A percentile compares a stretch with the other conserved stretches of the same genome.
Conservation (phyloP, 2,113 vertebrate genomes). For the Thalassoma bifasciatum region DNA sequence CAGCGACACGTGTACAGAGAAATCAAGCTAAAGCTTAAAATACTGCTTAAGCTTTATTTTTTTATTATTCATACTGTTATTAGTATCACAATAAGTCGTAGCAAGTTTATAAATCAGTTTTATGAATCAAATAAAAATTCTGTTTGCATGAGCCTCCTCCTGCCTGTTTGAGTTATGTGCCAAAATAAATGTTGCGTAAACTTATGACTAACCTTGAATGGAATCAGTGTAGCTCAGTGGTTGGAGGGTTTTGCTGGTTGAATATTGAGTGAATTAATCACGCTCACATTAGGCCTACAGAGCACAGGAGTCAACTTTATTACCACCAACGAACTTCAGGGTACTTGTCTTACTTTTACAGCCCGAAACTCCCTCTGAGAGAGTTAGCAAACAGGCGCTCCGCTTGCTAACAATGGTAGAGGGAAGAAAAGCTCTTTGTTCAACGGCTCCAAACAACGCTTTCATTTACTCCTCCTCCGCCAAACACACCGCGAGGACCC, state of each 20-base stretch:
- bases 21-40: too few species aligned
- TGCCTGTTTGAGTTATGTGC: background rate
- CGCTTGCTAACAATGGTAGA: slow-evolving; percentile 63
- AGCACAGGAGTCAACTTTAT: background rate
- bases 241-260: background rate
- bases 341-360: slow-evolving; percentile 38
- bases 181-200: slow-evolving; percentile 6
- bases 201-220: background rate
- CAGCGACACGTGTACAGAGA: too few species aligned
- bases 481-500: slow-evolving; percentile 1
- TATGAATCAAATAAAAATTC: background rate
- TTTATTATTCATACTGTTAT: too few species aligned
- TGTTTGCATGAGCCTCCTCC: background rate
- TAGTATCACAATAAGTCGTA: too few species aligned
- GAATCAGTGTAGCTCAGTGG: background rate
- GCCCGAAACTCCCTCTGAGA: slow-evolving; percentile 11
- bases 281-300: background rate
- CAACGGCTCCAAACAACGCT: slow-evolving; percentile 51
- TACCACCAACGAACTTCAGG: background rate
- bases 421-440: slow-evolving; percentile 72
- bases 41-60: too few species aligned
- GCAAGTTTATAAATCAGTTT: too few species aligned
- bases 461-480: slow-evolving; percentile 41
- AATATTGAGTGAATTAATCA: background rate
- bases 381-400: slow-evolving; percentile 35